Conservation (phyloP, 2,888 invertebrate species). For the Bunonema sp. region DNA sequence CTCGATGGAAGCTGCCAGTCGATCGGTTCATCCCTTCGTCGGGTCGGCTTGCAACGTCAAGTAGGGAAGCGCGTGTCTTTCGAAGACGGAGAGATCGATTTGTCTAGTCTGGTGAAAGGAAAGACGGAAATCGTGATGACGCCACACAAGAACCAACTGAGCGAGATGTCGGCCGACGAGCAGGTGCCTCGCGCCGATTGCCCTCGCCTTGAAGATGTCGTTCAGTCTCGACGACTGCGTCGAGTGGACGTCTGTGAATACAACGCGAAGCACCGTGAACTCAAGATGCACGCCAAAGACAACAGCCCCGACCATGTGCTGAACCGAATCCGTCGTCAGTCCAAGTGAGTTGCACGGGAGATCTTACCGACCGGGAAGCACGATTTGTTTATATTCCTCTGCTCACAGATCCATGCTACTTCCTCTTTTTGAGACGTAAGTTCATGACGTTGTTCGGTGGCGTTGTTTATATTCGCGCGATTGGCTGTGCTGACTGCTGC, state of each 20-base stretch:
- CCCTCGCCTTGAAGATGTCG: neutral
- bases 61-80: constrained; percentile 6
- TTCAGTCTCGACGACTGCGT: constrained; percentile 8
- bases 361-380: no score
- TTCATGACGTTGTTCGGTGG: no score
- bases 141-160: constrained; percentile 37
- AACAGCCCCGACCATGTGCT: no score
- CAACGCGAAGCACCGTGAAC: constrained; percentile 20
- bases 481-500: no score
- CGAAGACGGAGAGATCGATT: no score
- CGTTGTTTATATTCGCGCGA: no score
- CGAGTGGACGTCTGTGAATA: constrained; percentile 28
- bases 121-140: constrained; percentile 31
- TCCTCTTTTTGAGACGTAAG: no score
- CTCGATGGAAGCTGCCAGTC: constrained; percentile 27
- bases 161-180: constrained; percentile 16
- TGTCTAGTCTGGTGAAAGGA: constrained; percentile 31
- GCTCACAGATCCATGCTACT: no score
- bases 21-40: constrained; percentile 34
- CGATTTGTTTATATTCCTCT: no score
- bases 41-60: constrained; percentile 38
- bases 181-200: constrained; percentile 7
- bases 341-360: no score
- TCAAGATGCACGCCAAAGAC: no score
- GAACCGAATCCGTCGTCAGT: no score